phyloP scores from a whole-genome alignment of 2,113 vertebrate genomes.

The Rostratula benghalensis region DNA sequence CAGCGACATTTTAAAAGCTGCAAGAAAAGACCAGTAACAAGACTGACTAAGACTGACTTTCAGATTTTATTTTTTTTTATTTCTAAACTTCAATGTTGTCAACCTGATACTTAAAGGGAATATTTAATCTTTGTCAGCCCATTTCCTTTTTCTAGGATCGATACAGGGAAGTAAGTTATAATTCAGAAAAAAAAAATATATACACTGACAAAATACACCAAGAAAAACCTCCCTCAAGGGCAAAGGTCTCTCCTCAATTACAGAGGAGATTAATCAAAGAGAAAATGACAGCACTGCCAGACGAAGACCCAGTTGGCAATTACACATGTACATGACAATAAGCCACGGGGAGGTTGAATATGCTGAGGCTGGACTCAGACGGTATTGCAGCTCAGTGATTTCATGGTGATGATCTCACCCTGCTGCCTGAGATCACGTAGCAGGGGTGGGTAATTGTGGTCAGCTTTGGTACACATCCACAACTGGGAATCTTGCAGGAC shows the following conservation, averaged over 20 bases:
- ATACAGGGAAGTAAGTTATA: neutral
- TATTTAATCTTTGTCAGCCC: neutral
- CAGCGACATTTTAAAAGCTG: constrained; percentile 8
- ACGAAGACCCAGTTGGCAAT: neutral
- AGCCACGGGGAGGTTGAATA: neutral
- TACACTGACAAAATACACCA: neutral
- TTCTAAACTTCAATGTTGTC: neutral
- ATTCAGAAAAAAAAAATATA: neutral
- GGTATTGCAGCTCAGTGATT: neutral
- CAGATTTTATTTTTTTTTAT: neutral
- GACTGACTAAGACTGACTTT: neutral
- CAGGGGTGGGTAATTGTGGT: neutral
- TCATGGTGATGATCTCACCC: neutral
- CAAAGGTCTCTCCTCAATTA: neutral
- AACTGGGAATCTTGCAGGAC: neutral
- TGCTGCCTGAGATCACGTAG: neutral
- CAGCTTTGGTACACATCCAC: neutral
- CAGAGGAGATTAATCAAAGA: neutral
- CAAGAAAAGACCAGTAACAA: neutral
- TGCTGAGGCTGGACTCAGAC: neutral
- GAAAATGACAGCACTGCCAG: neutral
- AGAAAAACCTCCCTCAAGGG: neutral
- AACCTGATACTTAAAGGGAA: neutral
- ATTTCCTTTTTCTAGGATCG: neutral
- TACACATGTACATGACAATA: neutral